These are phyloP conservation scores for Nebria salina DNA, from an alignment of 2,888 invertebrate species.

Conservation along the genomic window DNA sequence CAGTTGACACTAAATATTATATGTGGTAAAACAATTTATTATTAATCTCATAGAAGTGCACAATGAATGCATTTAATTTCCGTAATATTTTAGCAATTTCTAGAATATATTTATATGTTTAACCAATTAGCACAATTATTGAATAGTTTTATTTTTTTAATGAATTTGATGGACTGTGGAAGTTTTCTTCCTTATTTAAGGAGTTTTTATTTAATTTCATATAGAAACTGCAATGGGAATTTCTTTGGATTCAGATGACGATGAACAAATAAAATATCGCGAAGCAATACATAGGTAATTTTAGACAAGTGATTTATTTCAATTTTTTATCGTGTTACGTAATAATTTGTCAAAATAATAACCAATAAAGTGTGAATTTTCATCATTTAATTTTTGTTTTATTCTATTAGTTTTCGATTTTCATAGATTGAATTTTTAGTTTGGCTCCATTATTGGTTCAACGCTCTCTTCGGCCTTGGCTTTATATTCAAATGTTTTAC, in stretches of 20 bases:
- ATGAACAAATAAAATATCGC: constrained; percentile 14
- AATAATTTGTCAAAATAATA: too few species aligned
- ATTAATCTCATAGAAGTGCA: too few species aligned
- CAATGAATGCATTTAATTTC: too few species aligned
- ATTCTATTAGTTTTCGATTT: constrained; percentile 49
- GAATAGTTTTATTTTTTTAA: too few species aligned
- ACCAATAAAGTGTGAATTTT: constrained; percentile 57
- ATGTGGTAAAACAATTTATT: constrained; percentile 27
- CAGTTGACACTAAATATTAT: constrained; percentile 33
- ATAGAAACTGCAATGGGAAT: constrained; percentile 41
- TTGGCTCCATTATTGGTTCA: constrained; percentile 7
- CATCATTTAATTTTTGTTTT: constrained; percentile 51
- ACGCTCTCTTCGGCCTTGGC: constrained; percentile 31
- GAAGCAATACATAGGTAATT: constrained; percentile 29
- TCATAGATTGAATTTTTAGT: constrained; percentile 4
- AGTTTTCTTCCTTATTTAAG: too few species aligned
- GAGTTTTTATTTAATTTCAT: not conserved
- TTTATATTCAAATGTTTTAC: not conserved
- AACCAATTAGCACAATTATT: too few species aligned
- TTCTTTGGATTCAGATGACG: constrained; percentile 6
- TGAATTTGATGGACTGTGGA: too few species aligned
- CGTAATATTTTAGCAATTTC: too few species aligned
- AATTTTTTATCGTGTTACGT: not conserved
- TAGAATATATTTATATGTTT: too few species aligned
- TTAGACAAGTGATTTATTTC: not conserved